Conservation (phyloP, 2,113 vertebrate genomes). For the Telmatochromis sp. region DNA sequence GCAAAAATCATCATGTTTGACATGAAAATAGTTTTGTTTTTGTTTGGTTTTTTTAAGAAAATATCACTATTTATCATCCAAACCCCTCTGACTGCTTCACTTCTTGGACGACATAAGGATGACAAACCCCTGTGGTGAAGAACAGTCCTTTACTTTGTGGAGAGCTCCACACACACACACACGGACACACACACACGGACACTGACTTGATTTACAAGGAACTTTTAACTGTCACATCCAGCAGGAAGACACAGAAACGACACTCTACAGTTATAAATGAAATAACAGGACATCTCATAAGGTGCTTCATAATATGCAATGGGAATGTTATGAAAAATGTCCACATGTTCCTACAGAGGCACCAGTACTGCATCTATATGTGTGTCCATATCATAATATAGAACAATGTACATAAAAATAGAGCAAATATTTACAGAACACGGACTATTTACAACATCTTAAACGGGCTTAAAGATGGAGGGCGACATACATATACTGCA, state of each 20-base stretch:
- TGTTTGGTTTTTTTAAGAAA: background rate
- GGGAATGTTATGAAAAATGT: slow-evolving; percentile 61
- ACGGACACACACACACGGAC: slow-evolving; percentile 8
- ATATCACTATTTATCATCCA: background rate
- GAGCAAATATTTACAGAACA: slow-evolving; percentile 68
- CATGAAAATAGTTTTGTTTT: background rate
- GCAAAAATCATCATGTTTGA: background rate
- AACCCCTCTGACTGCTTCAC: background rate
- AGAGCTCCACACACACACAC: background rate
- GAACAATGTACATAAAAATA: slow-evolving; percentile 74
- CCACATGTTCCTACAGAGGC: slow-evolving; percentile 40
- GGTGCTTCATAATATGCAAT: slow-evolving; percentile 63
- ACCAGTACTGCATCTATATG: slow-evolving; percentile 46
- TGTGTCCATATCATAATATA: slow-evolving; percentile 65
- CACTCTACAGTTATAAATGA: slow-evolving; percentile 25
- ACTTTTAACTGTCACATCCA: slow-evolving; percentile 36
- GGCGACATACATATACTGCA: slow-evolving; percentile 15
- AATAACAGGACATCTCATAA: slow-evolving; percentile 46
- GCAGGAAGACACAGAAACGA: slow-evolving; percentile 22
- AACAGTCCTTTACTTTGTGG: slow-evolving; percentile 59
- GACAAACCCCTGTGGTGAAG: background rate
- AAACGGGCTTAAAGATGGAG: slow-evolving; percentile 1
- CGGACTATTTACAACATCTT: slow-evolving; percentile 58
- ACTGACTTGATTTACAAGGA: slow-evolving; percentile 39
- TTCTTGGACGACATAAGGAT: background rate